A percentile compares a stretch with the other conserved stretches of the same genome.
Evolutionary conservation across 2,113 vertebrate species (phyloP).

Genomic region (Isurus oxyrinchus): DNA sequence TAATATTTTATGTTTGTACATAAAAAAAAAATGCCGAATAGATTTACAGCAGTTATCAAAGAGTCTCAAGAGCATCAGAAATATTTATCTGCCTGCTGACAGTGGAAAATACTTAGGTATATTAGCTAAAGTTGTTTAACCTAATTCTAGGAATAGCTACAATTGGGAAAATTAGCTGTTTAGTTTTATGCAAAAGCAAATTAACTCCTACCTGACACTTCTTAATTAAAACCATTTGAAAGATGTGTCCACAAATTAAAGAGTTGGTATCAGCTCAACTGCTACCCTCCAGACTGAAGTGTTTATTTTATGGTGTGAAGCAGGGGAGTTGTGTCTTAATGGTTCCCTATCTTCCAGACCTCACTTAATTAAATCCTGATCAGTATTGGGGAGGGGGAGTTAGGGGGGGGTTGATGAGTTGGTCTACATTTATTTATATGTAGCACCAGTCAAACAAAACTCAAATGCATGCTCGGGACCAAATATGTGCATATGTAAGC

Average conservation of each 20-base stretch:
- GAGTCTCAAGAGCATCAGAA: background rate
- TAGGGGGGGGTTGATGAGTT: background rate
- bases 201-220: background rate
- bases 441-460: background rate
- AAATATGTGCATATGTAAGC: background rate
- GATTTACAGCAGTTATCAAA: background rate
- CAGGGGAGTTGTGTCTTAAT: background rate
- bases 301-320: background rate
- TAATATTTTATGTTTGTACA: background rate
- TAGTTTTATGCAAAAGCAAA: background rate
- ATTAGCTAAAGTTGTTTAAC: background rate
- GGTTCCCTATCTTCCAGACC: background rate
- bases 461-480: background rate
- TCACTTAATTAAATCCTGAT: slow-evolving; percentile 19
- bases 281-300: background rate
- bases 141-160: background rate
- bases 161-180: background rate
- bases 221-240: background rate
- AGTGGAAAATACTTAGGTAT: background rate
- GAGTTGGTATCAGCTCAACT: background rate
- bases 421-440: background rate
- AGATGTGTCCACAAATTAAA: background rate
- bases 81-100: background rate
- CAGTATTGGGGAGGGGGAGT: background rate
- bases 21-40: background rate